phyloP scores from a whole-genome alignment of 2,797 vertebrate genomes.

The Bovichtus variegatus region DNA sequence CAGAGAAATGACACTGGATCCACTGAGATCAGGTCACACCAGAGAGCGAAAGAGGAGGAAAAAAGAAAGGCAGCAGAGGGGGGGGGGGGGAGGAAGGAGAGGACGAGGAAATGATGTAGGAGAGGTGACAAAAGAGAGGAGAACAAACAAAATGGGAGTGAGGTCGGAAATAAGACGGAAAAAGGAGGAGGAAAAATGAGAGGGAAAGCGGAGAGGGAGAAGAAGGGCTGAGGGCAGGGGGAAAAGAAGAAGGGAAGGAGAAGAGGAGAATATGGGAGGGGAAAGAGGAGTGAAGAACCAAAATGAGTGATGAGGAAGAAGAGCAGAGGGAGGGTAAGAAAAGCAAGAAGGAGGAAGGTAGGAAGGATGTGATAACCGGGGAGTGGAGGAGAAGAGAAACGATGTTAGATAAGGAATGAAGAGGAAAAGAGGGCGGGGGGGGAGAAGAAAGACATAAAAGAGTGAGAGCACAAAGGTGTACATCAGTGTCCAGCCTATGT shows the following conservation, averaged over 20 bases:
- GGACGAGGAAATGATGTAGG: constrained; percentile 1
- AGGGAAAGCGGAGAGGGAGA: neutral
- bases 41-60: neutral
- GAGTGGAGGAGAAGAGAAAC: no score
- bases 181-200: neutral
- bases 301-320: no score
- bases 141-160: neutral
- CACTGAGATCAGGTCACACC: constrained; percentile 60
- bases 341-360: no score
- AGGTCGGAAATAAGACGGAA: neutral
- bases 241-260: neutral
- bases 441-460: no score
- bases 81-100: neutral
- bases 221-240: neutral
- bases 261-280: no score
- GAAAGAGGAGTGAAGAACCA: no score
- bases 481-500: no score
- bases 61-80: neutral
- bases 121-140: neutral
- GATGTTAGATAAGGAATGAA: no score
- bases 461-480: no score
- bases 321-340: no score
- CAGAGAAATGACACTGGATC: constrained; percentile 65
- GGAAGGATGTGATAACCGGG: no score
- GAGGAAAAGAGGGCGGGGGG: no score